A percentile compares a stretch with the other conserved stretches of the same genome.
Conservation (phyloP, 2,113 vertebrate genomes). For the Ceratotherium simum region DNA sequence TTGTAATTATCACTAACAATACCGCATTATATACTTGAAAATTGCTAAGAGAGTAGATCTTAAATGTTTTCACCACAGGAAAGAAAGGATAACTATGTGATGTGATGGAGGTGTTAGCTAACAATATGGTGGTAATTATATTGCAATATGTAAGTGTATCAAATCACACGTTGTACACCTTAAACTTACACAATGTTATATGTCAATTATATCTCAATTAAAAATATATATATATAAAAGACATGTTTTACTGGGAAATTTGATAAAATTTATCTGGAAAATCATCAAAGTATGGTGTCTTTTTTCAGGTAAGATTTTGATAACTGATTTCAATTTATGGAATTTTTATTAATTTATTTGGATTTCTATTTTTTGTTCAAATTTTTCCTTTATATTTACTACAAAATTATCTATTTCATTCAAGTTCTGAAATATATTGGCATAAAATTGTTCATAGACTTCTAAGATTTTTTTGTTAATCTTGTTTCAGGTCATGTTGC, state of each 20-base stretch:
- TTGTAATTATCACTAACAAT: neutral
- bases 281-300: neutral
- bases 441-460: neutral
- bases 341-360: neutral
- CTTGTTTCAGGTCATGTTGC: neutral
- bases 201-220: neutral
- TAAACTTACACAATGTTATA: neutral
- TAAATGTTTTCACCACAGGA: neutral
- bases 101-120: neutral
- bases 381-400: neutral
- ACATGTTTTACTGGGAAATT: neutral
- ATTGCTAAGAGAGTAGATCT: neutral
- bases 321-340: neutral
- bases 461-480: neutral
- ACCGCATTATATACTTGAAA: neutral
- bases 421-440: neutral
- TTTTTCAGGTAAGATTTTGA: neutral
- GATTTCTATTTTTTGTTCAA: neutral
- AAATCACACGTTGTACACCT: neutral
- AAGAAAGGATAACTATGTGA: neutral
- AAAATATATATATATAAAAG: neutral
- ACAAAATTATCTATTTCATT: neutral
- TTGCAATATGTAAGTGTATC: neutral
- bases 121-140: neutral
- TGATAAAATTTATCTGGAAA: neutral